Percentiles rank a stretch among this genome's conserved stretches.
phyloP scores from a whole-genome alignment of 1,140 invertebrate species.

The Brachionus koreanus region DNA sequence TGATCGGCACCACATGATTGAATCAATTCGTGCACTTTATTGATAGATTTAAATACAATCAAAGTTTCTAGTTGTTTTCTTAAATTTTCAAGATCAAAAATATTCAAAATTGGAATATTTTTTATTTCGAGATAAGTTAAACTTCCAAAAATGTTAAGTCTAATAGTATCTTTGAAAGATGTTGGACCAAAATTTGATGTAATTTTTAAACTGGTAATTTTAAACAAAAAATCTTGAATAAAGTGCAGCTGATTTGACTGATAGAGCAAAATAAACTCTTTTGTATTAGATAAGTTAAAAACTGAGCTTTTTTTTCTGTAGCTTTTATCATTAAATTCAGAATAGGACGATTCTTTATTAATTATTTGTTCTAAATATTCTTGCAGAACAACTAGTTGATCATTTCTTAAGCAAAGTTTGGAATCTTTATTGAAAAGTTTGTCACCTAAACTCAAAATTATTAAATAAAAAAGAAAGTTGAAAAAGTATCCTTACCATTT shows the following conservation, averaged over 20 bases:
- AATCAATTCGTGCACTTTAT: not conserved
- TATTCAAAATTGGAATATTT: not conserved
- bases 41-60: not conserved
- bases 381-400: not conserved
- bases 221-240: slow-evolving; percentile 35
- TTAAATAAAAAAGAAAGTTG: no score
- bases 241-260: slow-evolving; percentile 21
- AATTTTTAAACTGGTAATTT: slow-evolving; percentile 23
- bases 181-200: not conserved
- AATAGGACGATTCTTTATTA: not conserved
- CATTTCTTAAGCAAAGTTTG: slow-evolving; percentile 20
- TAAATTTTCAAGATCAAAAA: slow-evolving; percentile 15
- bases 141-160: slow-evolving; percentile 20
- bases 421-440: slow-evolving; percentile 11
- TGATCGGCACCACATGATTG: slow-evolving; percentile 33
- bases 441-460: not conserved
- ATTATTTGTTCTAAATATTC: slow-evolving; percentile 8
- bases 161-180: not conserved
- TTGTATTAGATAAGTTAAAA: not conserved
- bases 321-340: not conserved
- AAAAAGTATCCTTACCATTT: not conserved
- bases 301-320: not conserved
- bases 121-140: slow-evolving; percentile 3
- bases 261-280: slow-evolving; percentile 20
- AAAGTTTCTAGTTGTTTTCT: slow-evolving; percentile 8